phyloP scores from a whole-genome alignment of 2,113 vertebrate species.

The Ginglymostoma cirratum region DNA sequence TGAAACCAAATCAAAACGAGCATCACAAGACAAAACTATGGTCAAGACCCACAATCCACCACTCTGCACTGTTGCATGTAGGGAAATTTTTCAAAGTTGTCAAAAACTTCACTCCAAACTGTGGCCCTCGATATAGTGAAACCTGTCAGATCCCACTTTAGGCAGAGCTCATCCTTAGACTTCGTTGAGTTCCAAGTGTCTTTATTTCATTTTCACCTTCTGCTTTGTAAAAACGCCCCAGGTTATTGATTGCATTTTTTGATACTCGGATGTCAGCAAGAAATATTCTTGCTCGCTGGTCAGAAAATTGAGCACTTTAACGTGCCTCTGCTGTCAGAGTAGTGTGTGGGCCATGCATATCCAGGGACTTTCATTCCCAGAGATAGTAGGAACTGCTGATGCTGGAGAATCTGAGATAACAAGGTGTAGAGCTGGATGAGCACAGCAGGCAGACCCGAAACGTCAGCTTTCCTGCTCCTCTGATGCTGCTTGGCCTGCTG shows the following conservation, averaged over 20 bases:
- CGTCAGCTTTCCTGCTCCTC: too few relatives aligned
- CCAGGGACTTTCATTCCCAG: background rate
- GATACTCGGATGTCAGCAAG: background rate
- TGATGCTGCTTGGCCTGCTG: too few relatives aligned
- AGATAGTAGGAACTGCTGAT: too few relatives aligned
- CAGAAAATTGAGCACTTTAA: background rate
- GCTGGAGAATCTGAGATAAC: too few relatives aligned
- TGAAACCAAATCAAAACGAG: background rate
- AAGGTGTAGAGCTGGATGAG: too few relatives aligned
- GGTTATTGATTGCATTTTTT: too few relatives aligned
- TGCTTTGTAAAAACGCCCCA: background rate
- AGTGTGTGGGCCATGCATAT: background rate
- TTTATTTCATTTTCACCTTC: background rate
- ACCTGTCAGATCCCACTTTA: background rate
- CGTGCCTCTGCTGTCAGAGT: background rate
- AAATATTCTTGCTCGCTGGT: background rate
- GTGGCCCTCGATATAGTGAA: background rate
- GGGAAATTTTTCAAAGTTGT: too few relatives aligned
- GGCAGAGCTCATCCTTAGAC: background rate
- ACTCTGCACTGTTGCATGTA: background rate
- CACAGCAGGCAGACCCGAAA: too few relatives aligned
- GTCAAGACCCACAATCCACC: too few relatives aligned
- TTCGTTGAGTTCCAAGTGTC: background rate
- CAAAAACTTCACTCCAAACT: background rate
- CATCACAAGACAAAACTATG: background rate